Evolutionary conservation across 2,113 vertebrate species (phyloP), one percentile per base, ranked within the genome.

Genomic region (Synchiropus splendidus): DNA sequence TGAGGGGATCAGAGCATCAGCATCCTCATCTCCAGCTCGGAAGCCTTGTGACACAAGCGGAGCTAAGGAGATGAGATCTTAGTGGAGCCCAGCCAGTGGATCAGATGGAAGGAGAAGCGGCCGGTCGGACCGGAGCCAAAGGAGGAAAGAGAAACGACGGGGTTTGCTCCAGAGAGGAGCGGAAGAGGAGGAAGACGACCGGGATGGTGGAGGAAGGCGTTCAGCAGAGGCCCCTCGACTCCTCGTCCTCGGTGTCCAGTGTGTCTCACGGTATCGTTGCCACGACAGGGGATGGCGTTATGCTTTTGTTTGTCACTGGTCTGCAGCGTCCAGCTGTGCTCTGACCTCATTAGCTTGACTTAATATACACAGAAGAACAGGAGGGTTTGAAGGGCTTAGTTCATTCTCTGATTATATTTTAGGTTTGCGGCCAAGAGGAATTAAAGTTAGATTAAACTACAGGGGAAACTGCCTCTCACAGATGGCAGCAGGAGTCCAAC

Each of bases 161-260:
- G 6, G 4, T 64, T 12, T 75, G 67, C 41, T 60, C 51, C 0
- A 43, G 48, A 31, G 75, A 77, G 52, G 73, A 80, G 67, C 72
- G 66, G 70, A 80, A 72, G 70, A 79, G 51, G 65, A 79, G 64
- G 57, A 80, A 65, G 59, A 57, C 39, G 8, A 36, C 37, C 2
- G 57, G 31, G 15, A 12, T 10, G 16, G 33, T 13, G 42, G 66
- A 57, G 32, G 75, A 66, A 21, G 61, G 27, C 27, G 12, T 16
- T 4, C 55, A 40, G 30, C 53, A 53, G 55, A 72, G 33, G 14
- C 45, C 21, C 14, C 42, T 2, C 1, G 64, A 56, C 10, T 5
- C 2, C 47, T 54, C 66, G 8, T 69, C 71, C 9, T 69, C 71
- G 4, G 40, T 9, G 15, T 60, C 64, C 59, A 45, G 35, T 12